These are phyloP conservation scores for Pycnomerus fuliginosus DNA, from an alignment of 2,888 invertebrate species.

Conservation along the genomic window DNA sequence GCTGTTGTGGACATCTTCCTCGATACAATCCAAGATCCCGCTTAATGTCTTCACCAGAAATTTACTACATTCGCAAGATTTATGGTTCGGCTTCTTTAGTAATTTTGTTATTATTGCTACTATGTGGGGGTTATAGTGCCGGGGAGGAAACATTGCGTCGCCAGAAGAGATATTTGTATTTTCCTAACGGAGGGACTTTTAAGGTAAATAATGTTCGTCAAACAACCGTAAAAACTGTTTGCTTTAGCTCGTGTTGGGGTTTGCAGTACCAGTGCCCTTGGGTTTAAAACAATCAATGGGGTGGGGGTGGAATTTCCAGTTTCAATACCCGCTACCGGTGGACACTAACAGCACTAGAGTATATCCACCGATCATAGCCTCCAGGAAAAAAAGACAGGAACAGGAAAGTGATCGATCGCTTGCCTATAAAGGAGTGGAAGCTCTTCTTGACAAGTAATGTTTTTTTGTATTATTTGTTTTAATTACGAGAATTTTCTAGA, in stretches of 20 bases:
- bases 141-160: no score
- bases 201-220: slow-evolving; percentile 34
- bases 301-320: slow-evolving; percentile 65
- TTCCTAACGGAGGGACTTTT: slow-evolving; percentile 39
- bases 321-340: slow-evolving; percentile 56
- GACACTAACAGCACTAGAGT: slow-evolving; percentile 37
- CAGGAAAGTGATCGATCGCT: slow-evolving; percentile 40
- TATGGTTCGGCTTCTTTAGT: no score
- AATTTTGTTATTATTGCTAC: no score
- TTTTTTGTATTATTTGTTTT: background rate
- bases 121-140: no score
- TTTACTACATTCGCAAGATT: no score
- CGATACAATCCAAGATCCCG: no score
- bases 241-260: slow-evolving; percentile 61
- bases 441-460: slow-evolving; percentile 40
- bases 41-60: no score
- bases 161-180: no score
- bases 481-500: slow-evolving; percentile 47
- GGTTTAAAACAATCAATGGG: slow-evolving; percentile 57
- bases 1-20: no score
- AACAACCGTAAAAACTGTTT: slow-evolving; percentile 3
- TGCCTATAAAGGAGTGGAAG: slow-evolving; percentile 44
- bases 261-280: slow-evolving; percentile 58
- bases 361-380: slow-evolving; percentile 43
- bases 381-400: slow-evolving; percentile 6